Conservation (phyloP, 2,113 vertebrate genomes). For the Arenaria interpres region DNA sequence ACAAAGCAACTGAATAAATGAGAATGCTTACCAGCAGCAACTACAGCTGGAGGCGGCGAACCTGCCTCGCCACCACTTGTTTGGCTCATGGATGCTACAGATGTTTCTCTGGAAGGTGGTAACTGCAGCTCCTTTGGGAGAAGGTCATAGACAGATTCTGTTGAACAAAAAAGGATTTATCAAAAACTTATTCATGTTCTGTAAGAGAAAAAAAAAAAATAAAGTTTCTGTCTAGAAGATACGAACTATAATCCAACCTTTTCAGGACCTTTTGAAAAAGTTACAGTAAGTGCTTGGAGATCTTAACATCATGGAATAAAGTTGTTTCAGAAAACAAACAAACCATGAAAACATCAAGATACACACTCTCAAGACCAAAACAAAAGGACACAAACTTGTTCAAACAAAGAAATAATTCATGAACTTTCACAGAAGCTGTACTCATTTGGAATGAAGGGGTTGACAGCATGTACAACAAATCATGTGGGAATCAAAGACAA, state of each 20-base stretch:
- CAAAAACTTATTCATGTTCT: not conserved
- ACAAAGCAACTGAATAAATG: slow-evolving; percentile 39
- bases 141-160: slow-evolving; percentile 97
- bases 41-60: slow-evolving; percentile 86
- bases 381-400: not conserved
- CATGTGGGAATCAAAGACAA: not conserved
- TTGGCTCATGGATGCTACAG: slow-evolving; percentile 93
- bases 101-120: slow-evolving; percentile 85
- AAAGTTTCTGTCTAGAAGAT: not conserved
- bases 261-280: not conserved
- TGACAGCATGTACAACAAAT: not conserved
- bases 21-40: slow-evolving; percentile 90
- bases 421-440: not conserved
- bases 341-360: not conserved
- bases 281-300: not conserved
- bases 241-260: accelerated
- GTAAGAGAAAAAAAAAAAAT: not conserved
- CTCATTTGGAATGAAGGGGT: not conserved
- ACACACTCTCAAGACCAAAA: not conserved
- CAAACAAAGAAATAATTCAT: slow-evolving; percentile 30
- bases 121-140: slow-evolving; percentile 94
- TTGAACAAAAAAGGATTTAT: not conserved
- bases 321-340: not conserved
- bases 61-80: slow-evolving; percentile 94
- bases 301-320: not conserved